These are phyloP conservation scores for Altica lythri DNA, from an alignment of 2,888 invertebrate genomes.

Conservation along the genomic window DNA sequence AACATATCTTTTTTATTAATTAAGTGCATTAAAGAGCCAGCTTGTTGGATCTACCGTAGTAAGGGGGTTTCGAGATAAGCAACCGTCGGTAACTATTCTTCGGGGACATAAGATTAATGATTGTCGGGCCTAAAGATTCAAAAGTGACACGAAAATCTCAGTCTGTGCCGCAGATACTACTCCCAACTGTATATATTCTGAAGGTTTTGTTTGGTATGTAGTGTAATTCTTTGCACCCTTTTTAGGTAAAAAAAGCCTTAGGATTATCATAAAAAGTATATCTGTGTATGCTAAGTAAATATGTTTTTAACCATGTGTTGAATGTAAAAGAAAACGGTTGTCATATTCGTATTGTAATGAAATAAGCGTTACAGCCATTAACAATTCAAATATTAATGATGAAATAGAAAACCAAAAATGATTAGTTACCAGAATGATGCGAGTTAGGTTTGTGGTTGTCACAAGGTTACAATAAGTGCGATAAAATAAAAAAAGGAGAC, in stretches of 20 bases:
- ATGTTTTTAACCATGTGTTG: no score
- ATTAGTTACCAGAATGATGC: no score
- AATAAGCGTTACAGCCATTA: no score
- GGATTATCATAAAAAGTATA: no score
- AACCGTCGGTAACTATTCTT: conserved; percentile 47
- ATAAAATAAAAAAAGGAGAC: no score
- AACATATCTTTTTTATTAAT: conserved; percentile 52
- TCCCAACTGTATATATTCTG: conserved; percentile 54
- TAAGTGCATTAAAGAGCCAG: conserved; percentile 51
- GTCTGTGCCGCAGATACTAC: conserved; percentile 54
- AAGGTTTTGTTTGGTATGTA: conserved; percentile 54
- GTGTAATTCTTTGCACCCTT: conserved; percentile 40
- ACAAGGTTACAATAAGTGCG: no score
- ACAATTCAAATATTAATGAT: no score
- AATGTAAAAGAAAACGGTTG: no score
- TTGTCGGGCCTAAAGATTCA: conserved; percentile 56
- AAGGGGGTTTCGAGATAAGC: conserved; percentile 48
- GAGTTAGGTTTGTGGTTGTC: no score
- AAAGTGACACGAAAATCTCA: conserved; percentile 60
- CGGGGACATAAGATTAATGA: conserved; percentile 57
- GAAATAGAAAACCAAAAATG: no score
- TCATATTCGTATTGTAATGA: no score
- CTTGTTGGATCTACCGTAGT: conserved; percentile 47
- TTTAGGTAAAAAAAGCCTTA: conserved; percentile 45
- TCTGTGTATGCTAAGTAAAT: no score